Percentiles rank a stretch among this genome's conserved stretches.
phyloP scores from a whole-genome alignment of 2,888 invertebrate genomes.

The Tetranychus truncatus region DNA sequence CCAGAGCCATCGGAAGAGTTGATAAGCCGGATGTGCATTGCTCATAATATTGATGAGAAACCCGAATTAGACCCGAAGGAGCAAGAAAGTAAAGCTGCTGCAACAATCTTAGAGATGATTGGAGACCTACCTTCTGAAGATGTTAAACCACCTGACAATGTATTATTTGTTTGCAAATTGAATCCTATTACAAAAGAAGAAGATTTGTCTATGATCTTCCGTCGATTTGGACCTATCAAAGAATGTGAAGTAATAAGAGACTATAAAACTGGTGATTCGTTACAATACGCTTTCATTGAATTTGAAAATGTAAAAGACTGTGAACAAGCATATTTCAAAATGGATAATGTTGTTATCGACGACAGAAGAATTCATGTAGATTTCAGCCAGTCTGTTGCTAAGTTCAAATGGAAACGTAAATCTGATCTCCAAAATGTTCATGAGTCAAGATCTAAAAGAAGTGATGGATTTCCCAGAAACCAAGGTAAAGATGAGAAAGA shows the following conservation, averaged over 20 bases:
- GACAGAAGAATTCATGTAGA: slow-evolving; percentile 97
- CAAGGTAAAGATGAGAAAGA: not conserved
- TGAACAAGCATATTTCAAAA: slow-evolving; percentile 96
- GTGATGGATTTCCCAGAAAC: not conserved
- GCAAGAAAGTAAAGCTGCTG: slow-evolving; percentile 73
- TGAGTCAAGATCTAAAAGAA: not conserved
- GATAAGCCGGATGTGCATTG: slow-evolving; percentile 69
- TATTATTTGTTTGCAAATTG: slow-evolving; percentile 93
- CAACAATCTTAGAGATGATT: slow-evolving; percentile 92
- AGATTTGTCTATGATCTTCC: slow-evolving; percentile 91
- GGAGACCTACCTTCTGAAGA: slow-evolving; percentile 94
- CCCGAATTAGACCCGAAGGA: slow-evolving; percentile 47
- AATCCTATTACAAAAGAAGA: slow-evolving; percentile 96
- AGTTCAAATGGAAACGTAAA: slow-evolving; percentile 55
- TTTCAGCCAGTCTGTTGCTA: slow-evolving; percentile 95
- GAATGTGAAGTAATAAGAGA: slow-evolving; percentile 92
- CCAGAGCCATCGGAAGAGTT: slow-evolving; percentile 71
- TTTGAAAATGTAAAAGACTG: slow-evolving; percentile 61
- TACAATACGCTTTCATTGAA: slow-evolving; percentile 98
- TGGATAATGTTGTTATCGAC: slow-evolving; percentile 98
- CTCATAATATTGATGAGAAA: slow-evolving; percentile 77
- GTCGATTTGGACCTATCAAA: slow-evolving; percentile 74
- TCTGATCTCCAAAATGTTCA: not conserved
- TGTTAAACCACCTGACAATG: slow-evolving; percentile 94
- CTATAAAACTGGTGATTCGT: slow-evolving; percentile 69